A percentile compares a stretch with the other conserved stretches of the same genome.
These are phyloP conservation scores for Epinephelus malabaricus DNA, from an alignment of 2,797 vertebrate genomes.

Conservation along the genomic window DNA sequence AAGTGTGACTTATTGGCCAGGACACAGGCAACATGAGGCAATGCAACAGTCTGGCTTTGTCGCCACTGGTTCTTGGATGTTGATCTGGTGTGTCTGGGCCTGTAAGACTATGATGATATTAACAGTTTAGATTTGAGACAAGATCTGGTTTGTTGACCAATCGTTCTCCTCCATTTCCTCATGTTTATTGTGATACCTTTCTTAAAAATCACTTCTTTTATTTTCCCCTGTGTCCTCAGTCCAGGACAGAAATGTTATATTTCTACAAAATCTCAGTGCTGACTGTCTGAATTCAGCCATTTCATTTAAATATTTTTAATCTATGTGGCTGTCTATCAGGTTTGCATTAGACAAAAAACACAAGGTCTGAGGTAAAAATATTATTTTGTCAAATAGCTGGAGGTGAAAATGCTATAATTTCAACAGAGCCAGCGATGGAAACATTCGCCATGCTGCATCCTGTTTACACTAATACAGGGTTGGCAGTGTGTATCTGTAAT, in stretches of 20 bases:
- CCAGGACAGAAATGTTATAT: background rate
- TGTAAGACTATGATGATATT: conserved; percentile 5
- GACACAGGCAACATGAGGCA: too few species aligned
- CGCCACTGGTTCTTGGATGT: too few species aligned
- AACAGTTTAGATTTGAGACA: conserved; percentile 14
- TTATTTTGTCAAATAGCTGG: background rate
- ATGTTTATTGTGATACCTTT: background rate
- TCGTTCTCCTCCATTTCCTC: background rate
- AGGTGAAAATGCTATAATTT: background rate
- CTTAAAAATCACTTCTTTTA: conserved; percentile 22
- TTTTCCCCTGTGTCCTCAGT: background rate
- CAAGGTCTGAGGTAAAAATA: background rate
- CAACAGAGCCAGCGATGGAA: background rate
- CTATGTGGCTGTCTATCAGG: background rate
- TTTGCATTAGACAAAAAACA: background rate
- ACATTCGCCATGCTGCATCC: background rate
- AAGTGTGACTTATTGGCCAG: too few species aligned
- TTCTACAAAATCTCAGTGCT: conserved; percentile 16
- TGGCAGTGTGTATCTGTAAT: conserved; percentile 24
- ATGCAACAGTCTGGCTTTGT: too few species aligned
- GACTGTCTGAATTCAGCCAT: background rate
- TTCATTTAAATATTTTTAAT: conserved; percentile 4
- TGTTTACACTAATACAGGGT: conserved; percentile 1
- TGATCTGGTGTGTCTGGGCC: too few species aligned
- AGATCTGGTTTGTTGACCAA: background rate